Percentiles rank a stretch among this genome's conserved stretches.
phyloP scores from a whole-genome alignment of 2,113 vertebrate genomes.

The Gambusia holbrooki region DNA sequence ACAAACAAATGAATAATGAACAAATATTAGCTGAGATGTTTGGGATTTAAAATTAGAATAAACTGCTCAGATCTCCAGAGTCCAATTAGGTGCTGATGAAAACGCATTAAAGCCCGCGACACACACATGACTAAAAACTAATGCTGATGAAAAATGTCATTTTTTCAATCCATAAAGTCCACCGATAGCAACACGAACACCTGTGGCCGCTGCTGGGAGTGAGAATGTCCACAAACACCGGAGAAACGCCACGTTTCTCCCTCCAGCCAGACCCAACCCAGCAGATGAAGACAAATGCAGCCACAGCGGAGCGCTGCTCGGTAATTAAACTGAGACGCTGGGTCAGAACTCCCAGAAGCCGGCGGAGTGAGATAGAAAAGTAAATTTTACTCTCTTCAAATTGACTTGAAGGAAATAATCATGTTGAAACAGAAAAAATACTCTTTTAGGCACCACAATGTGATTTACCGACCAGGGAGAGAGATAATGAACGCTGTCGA shows the following conservation, averaged over 20 bases:
- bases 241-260: conserved; percentile 4
- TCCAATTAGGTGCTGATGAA: conserved; percentile 17
- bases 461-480: conserved; percentile 44
- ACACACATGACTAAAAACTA: neutral
- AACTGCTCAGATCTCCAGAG: conserved; percentile 56
- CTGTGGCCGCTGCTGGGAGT: conserved; percentile 6
- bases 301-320: conserved; percentile 17
- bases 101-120: neutral
- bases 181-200: neutral
- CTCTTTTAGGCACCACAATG: conserved; percentile 39
- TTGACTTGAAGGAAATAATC: conserved; percentile 32
- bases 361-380: conserved; percentile 43
- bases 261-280: neutral
- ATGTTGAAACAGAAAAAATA: conserved; percentile 37
- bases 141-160: neutral
- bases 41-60: conserved; percentile 57
- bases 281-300: conserved; percentile 29
- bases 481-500: conserved; percentile 27
- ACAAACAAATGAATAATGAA: conserved; percentile 51
- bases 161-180: neutral
- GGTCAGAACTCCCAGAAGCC: conserved; percentile 52
- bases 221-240: neutral
- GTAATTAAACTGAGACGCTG: conserved; percentile 58
- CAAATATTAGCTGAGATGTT: conserved; percentile 64
- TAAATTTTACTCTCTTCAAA: conserved; percentile 35